Percentiles rank a stretch among this genome's conserved stretches.
Conservation (phyloP, 2,888 invertebrate genomes). For the Watsonalla cultraria region DNA sequence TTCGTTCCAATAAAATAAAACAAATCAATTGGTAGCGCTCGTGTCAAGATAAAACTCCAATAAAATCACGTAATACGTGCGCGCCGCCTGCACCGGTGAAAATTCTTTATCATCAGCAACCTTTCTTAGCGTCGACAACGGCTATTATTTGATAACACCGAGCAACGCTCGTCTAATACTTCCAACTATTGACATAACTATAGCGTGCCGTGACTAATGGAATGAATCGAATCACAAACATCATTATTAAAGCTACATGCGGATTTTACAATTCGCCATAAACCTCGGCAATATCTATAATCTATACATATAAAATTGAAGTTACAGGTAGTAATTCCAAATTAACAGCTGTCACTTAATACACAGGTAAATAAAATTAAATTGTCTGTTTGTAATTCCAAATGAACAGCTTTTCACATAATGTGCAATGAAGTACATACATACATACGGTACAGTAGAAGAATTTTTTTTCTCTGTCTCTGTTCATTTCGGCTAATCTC, state of each 20-base stretch:
- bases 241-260: slow-evolving; percentile 11
- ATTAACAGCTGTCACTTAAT: too few species aligned
- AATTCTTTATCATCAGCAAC: slow-evolving; percentile 53
- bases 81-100: slow-evolving; percentile 19
- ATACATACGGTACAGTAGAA: too few species aligned
- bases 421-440: too few species aligned
- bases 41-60: slow-evolving; percentile 57
- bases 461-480: too few species aligned
- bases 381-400: too few species aligned
- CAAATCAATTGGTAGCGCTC: slow-evolving; percentile 29
- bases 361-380: too few species aligned
- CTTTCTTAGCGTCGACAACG: slow-evolving; percentile 45
- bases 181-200: slow-evolving; percentile 54
- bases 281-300: too few species aligned
- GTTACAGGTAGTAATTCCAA: too few species aligned
- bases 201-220: not conserved
- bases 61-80: slow-evolving; percentile 55
- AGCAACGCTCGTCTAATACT: slow-evolving; percentile 29
- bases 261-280: not conserved
- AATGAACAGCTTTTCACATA: too few species aligned
- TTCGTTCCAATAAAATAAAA: slow-evolving; percentile 27
- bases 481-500: too few species aligned
- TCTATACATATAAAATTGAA: too few species aligned
- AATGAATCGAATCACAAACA: slow-evolving; percentile 46
- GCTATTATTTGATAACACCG: slow-evolving; percentile 64